Base-by-base conservation (phyloP, 2,797 vertebrate species). In the Melopsittacus undulatus region DNA sequence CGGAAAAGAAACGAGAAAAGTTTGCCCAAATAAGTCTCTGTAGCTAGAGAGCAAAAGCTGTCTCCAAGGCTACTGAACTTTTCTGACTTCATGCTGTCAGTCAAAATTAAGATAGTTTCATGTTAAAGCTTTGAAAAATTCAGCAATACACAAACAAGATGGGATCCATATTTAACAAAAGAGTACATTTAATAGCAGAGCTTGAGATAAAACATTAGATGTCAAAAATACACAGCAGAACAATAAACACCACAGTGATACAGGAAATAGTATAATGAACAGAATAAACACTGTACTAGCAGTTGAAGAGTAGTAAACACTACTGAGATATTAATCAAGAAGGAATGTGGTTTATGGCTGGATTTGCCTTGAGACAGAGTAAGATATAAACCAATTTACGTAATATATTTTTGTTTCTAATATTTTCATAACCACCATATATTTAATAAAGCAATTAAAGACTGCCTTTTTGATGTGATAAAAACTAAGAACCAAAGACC, bases 361-460 rank as follows among this genome's bases (percentile, higher is more conserved):
- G 78, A 80, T 97, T 95, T 96, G 77, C 75, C 93, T 95, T 92
- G 76, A 97, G 94, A 97, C 89, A 96, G 57, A 32, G 64, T 64
- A 94, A 97, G 88, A 97, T 97, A 97, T 95, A 96, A 97, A 92
- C 89, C 86, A 94, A 95, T 96, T 97, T 97, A 82, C 96, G 76
- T 96, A 95, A 96, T 95, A 93, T 96, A 97, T 95, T 97, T 97
- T 94, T 92, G 87, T 91, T 97, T 96, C 90, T 97, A 97, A 97
- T 97, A 96, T 96, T 97, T 97, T 96, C 96, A 94, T 93, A 97
- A 94, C 69, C 87, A 97, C 75, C 83, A 92, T 96, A 98, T 98
- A 97, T 97, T 97, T 97, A 97, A 98, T 98, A 97, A 97, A 96
- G 96, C 90, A 94, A 96, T 96, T 95, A 97, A 97, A 97, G 94